Evolutionary conservation across 2,113 vertebrate species (phyloP).

Genomic region (Hystrix cristata): DNA sequence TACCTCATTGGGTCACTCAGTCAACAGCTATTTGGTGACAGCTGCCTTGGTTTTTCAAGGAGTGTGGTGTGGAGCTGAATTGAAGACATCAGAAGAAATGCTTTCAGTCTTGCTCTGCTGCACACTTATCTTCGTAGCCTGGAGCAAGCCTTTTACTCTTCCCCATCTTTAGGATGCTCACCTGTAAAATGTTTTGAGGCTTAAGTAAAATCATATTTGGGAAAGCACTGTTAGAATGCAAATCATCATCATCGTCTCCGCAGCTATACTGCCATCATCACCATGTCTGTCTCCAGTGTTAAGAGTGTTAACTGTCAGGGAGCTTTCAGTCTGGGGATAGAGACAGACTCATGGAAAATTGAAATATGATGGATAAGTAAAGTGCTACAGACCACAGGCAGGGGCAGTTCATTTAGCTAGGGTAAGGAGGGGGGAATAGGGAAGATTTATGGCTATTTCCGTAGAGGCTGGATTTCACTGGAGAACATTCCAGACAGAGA

Average conservation of each 20-base stretch:
- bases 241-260: accelerated
- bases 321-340: neutral
- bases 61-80: neutral
- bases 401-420: neutral
- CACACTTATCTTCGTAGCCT: neutral
- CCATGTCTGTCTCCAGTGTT: neutral
- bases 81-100: neutral
- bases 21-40: neutral
- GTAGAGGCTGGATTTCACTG: neutral
- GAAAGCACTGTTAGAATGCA: neutral
- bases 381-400: neutral
- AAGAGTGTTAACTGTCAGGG: neutral
- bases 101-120: neutral
- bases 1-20: neutral
- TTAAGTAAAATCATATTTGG: neutral
- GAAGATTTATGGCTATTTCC: neutral
- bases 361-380: neutral
- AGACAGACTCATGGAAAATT: neutral
- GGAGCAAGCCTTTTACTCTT: neutral
- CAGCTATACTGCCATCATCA: accelerated
- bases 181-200: neutral
- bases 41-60: neutral
- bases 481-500: neutral
- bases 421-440: neutral
- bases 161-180: neutral